Percentiles rank a stretch among this genome's conserved stretches.
Evolutionary conservation across 1,140 invertebrate genomes (phyloP).

Genomic region (Dendroctonus ponderosae): DNA sequence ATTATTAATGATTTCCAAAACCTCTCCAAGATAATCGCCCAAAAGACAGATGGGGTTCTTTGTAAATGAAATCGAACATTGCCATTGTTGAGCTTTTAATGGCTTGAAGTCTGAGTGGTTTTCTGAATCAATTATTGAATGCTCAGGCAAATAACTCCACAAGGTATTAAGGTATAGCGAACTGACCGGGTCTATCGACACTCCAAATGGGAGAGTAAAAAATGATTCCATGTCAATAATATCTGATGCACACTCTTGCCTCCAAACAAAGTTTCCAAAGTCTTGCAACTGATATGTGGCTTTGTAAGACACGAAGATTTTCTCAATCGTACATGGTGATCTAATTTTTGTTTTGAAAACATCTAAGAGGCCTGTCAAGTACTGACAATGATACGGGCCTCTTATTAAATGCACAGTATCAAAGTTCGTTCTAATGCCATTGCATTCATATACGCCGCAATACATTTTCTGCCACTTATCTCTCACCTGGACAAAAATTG

Average conservation of each 20-base stretch:
- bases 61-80: slow-evolving; percentile 61
- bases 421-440: slow-evolving; percentile 73
- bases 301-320: slow-evolving; percentile 74
- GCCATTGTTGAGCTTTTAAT: slow-evolving; percentile 78
- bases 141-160: slow-evolving; percentile 84
- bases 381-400: slow-evolving; percentile 76
- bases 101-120: slow-evolving; percentile 87
- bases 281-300: slow-evolving; percentile 80
- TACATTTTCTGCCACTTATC: slow-evolving; percentile 80
- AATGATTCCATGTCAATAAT: slow-evolving; percentile 54
- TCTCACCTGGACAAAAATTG: slow-evolving; percentile 83
- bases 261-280: slow-evolving; percentile 66
- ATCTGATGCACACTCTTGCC: slow-evolving; percentile 72
- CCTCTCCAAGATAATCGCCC: slow-evolving; percentile 54
- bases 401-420: slow-evolving; percentile 86
- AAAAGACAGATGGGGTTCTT: slow-evolving; percentile 63
- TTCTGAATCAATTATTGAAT: slow-evolving; percentile 83
- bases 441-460: slow-evolving; percentile 73
- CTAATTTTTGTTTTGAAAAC: slow-evolving; percentile 79
- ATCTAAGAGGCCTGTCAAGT: slow-evolving; percentile 75
- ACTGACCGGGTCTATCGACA: slow-evolving; percentile 75
- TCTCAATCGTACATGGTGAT: slow-evolving; percentile 59
- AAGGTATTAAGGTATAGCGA: slow-evolving; percentile 78
- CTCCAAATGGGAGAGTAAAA: slow-evolving; percentile 77
- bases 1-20: slow-evolving; percentile 21